Conservation (phyloP, 2,888 invertebrate genomes). For the Ormyrus pomaceus region DNA sequence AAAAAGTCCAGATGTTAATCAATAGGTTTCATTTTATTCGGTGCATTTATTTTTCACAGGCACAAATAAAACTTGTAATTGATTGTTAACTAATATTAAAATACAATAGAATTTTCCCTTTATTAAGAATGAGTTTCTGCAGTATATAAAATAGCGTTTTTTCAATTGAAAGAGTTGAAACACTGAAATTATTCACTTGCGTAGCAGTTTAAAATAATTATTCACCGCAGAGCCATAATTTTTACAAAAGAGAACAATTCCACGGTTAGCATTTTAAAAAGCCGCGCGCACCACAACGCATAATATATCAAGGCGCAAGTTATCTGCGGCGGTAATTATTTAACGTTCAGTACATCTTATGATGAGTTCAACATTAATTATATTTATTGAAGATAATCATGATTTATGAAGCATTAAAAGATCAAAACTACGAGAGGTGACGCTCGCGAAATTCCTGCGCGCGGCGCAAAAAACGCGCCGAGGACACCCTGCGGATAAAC, state of each 20-base stretch:
- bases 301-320: slow-evolving; percentile 9
- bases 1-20: not conserved
- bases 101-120: no score
- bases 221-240: no score
- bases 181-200: no score
- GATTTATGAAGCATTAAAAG: slow-evolving; percentile 52
- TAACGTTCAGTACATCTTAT: slow-evolving; percentile 26
- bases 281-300: not conserved
- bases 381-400: slow-evolving; percentile 56
- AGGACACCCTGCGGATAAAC: slow-evolving; percentile 44
- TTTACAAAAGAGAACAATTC: not conserved
- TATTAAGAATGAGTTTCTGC: no score
- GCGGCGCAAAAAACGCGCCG: slow-evolving; percentile 8
- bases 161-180: no score
- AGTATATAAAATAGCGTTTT: no score
- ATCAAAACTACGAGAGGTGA: slow-evolving; percentile 42
- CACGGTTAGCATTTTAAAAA: slow-evolving; percentile 12
- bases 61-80: no score
- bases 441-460: slow-evolving; percentile 32
- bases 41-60: not conserved
- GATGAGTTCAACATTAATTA: slow-evolving; percentile 52
- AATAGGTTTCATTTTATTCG: not conserved
- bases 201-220: no score
- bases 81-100: no score
- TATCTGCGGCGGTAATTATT: slow-evolving; percentile 44